phyloP scores from a whole-genome alignment of 2,888 invertebrate species.

The Rhimphoctona megacephalus region DNA sequence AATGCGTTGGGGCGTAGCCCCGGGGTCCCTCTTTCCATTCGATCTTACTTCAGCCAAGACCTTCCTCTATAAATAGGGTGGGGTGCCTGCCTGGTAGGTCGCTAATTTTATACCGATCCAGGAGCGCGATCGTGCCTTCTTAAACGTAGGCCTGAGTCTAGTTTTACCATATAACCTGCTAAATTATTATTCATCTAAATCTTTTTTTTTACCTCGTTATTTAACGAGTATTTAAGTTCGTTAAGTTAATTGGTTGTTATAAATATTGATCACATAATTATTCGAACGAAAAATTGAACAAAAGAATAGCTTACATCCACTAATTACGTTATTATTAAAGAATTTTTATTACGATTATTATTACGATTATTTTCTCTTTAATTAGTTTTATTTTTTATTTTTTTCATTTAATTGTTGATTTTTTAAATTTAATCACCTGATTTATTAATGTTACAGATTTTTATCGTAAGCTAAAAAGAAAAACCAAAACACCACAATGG shows the following conservation, averaged over 20 bases:
- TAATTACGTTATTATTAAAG: constrained; percentile 17
- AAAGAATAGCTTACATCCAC: constrained; percentile 2
- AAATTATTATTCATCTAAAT: neutral
- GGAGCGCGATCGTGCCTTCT: constrained; percentile 57
- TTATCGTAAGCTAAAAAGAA: constrained; percentile 73
- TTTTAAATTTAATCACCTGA: constrained; percentile 1
- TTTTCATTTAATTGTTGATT: neutral
- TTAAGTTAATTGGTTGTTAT: constrained; percentile 21
- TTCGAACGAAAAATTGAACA: constrained; percentile 15
- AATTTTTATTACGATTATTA: neutral
- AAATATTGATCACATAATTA: constrained; percentile 10
- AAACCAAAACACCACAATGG: constrained; percentile 93
- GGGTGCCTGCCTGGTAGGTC: constrained; percentile 78
- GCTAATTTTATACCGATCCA: constrained; percentile 82
- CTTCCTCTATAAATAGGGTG: constrained; percentile 81
- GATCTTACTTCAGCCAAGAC: constrained; percentile 77
- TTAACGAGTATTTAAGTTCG: constrained; percentile 25
- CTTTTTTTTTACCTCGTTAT: neutral
- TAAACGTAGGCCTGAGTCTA: constrained; percentile 39
- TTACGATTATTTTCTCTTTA: too few species aligned
- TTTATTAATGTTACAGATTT: constrained; percentile 70
- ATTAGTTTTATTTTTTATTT: too few species aligned
- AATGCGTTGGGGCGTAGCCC: constrained; percentile 67
- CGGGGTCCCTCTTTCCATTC: constrained; percentile 52
- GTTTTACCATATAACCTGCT: neutral